Conservation (phyloP, 2,113 vertebrate species). For the Pedetes capensis region DNA sequence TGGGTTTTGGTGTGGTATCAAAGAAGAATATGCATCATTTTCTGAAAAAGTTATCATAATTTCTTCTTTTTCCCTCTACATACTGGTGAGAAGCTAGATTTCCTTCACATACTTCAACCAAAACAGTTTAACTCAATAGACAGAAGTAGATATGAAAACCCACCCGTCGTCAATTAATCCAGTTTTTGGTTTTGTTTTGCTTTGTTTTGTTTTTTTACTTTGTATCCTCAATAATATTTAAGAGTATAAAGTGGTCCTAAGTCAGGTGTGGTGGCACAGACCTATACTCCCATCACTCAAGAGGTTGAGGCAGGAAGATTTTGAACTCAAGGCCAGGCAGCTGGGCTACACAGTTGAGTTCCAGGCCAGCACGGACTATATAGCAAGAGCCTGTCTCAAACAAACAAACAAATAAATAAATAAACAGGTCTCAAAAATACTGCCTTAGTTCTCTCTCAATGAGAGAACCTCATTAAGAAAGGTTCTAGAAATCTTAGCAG, state of each 20-base stretch:
- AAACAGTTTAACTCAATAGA: neutral
- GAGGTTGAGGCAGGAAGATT: too few species aligned
- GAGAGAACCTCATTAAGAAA: neutral
- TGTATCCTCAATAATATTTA: neutral
- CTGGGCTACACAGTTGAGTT: too few species aligned
- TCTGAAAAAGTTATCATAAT: slow-evolving; percentile 1
- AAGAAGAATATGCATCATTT: neutral
- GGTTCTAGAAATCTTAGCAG: neutral
- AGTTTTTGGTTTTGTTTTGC: neutral
- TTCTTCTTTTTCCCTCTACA: neutral
- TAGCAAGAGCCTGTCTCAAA: too few species aligned
- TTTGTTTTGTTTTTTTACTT: neutral
- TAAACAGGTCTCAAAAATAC: too few species aligned
- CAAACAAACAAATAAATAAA: too few species aligned
- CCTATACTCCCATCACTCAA: too few species aligned
- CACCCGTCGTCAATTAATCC: neutral
- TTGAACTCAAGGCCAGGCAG: too few species aligned
- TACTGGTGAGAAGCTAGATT: neutral
- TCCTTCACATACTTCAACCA: too few species aligned
- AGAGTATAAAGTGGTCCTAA: neutral
- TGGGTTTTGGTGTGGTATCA: neutral
- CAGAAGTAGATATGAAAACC: slow-evolving; percentile 25
- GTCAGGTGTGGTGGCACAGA: too few species aligned
- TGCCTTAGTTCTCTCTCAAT: neutral
- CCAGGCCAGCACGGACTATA: too few species aligned